Evolutionary conservation across 1,140 invertebrate species (phyloP).

Genomic region (Eciton burchellii): DNA sequence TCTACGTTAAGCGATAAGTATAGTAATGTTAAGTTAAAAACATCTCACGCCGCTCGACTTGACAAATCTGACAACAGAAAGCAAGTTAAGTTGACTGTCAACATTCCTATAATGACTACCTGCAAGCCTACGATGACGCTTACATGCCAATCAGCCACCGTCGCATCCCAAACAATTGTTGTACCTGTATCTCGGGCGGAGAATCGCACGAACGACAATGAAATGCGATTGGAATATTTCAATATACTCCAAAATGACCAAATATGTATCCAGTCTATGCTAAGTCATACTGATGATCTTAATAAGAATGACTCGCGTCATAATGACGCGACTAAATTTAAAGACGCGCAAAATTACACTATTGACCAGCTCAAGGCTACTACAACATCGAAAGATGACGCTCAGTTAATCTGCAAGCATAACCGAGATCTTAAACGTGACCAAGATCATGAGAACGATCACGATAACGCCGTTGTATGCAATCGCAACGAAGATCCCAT

Average conservation of each 20-base stretch:
- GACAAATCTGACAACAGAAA: constrained; percentile 75
- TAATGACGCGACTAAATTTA: constrained; percentile 57
- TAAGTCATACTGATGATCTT: constrained; percentile 63
- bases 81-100: constrained; percentile 80
- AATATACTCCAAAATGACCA: constrained; percentile 73
- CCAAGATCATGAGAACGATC: constrained; percentile 52
- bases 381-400: constrained; percentile 60
- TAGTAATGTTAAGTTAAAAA: constrained; percentile 84
- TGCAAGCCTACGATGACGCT: constrained; percentile 86
- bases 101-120: constrained; percentile 85
- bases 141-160: constrained; percentile 84
- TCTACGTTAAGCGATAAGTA: constrained; percentile 81
- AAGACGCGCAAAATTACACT: constrained; percentile 53
- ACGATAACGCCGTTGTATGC: constrained; percentile 45
- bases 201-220: constrained; percentile 66
- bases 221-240: constrained; percentile 66
- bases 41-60: constrained; percentile 74
- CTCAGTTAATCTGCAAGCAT: constrained; percentile 58
- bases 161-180: constrained; percentile 84
- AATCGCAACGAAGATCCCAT: constrained; percentile 49
- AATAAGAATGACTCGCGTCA: constrained; percentile 57
- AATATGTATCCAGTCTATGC: constrained; percentile 70
- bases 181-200: constrained; percentile 83
- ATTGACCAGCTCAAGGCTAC: constrained; percentile 58
- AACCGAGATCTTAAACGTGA: constrained; percentile 41